These are phyloP conservation scores for Rhinoptilus africanus DNA, from an alignment of 2,113 vertebrate genomes.

Conservation along the genomic window DNA sequence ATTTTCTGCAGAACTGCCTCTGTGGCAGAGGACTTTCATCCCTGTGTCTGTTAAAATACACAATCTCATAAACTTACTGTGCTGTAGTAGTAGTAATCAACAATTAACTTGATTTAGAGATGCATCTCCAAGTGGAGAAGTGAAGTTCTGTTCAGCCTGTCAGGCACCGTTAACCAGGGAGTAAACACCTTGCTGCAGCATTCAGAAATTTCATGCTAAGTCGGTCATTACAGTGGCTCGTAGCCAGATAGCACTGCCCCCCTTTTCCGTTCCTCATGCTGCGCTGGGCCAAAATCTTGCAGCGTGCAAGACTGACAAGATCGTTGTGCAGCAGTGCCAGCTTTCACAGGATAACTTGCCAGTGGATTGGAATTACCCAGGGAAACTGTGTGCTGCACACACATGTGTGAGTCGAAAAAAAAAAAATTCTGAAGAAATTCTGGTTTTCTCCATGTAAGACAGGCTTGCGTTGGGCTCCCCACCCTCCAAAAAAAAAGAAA, in stretches of 20 bases:
- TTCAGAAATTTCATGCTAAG: neutral
- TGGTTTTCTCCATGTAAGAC: neutral
- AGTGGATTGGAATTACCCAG: neutral
- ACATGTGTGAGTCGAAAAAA: neutral
- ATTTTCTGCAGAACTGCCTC: neutral
- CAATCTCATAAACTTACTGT: neutral
- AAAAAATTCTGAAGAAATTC: neutral
- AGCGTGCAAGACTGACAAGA: neutral
- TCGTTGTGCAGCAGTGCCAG: neutral
- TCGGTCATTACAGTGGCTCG: fast-evolving
- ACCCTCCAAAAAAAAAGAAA: neutral
- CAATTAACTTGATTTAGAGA: neutral
- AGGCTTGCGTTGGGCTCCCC: neutral
- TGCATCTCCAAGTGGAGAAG: neutral
- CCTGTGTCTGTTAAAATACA: neutral
- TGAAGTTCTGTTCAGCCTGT: neutral
- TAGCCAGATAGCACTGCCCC: neutral
- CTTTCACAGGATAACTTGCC: neutral
- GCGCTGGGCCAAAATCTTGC: neutral
- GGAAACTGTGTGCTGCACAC: neutral
- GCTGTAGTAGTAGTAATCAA: neutral
- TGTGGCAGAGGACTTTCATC: neutral
- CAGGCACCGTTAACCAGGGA: neutral
- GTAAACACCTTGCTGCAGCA: neutral
- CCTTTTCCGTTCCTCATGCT: neutral